Evolutionary conservation across 1,140 invertebrate species (phyloP).

Genomic region (Brachionus sp.): DNA sequence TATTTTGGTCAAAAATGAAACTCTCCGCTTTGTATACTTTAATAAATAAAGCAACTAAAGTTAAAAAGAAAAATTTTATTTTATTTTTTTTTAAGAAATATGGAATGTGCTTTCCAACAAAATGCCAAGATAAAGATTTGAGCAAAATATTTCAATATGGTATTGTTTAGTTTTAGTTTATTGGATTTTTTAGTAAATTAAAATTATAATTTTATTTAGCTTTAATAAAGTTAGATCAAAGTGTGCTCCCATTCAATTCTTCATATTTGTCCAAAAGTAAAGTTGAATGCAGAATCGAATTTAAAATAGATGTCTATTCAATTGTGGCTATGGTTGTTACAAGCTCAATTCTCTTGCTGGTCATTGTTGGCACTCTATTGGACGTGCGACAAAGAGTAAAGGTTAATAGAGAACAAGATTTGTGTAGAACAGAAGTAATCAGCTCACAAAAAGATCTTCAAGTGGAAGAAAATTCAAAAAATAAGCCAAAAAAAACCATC

Average conservation of each 20-base stretch:
- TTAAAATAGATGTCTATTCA: not conserved
- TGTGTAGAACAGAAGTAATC: not conserved
- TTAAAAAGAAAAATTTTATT: not conserved
- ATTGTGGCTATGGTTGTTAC: not conserved
- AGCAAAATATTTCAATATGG: constrained; percentile 8
- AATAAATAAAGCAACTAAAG: too few species aligned
- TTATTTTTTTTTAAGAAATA: not conserved
- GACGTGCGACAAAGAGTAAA: not conserved
- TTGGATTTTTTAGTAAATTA: too few species aligned
- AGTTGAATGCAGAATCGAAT: not conserved
- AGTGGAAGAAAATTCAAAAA: not conserved
- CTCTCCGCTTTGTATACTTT: not conserved
- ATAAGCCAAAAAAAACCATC: not conserved
- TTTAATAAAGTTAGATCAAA: not conserved
- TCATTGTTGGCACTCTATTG: not conserved
- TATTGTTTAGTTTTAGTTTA: too few species aligned
- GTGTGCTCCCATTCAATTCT: not conserved
- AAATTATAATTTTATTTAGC: not conserved
- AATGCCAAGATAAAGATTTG: not conserved
- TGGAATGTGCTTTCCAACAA: constrained; percentile 16
- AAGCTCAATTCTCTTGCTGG: not conserved
- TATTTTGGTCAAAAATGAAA: not conserved
- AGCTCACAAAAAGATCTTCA: not conserved
- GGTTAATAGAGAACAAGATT: not conserved
- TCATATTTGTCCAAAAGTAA: not conserved